Conservation (phyloP, 2,888 invertebrate species). For the Agrotis exclamationis region DNA sequence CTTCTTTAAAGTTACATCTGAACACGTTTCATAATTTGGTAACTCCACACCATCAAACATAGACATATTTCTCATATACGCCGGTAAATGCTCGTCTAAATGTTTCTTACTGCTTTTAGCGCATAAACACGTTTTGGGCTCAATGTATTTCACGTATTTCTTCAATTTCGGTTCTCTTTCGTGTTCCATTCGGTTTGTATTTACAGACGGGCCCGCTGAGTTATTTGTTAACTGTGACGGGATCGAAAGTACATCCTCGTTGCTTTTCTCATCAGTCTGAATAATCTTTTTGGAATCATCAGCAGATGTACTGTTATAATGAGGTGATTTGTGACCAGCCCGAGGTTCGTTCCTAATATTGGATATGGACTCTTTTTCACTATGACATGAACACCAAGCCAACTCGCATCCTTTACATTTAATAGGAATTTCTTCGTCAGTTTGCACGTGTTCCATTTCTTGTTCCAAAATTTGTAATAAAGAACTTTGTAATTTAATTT, state of each 20-base stretch:
- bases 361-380: constrained; percentile 71
- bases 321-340: constrained; percentile 72
- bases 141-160: constrained; percentile 77
- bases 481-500: constrained; percentile 82
- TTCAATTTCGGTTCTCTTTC: constrained; percentile 83
- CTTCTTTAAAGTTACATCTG: constrained; percentile 71
- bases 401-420: constrained; percentile 76
- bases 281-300: constrained; percentile 14
- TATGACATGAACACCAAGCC: constrained; percentile 63
- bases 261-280: neutral
- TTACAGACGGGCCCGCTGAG: neutral
- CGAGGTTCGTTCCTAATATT: constrained; percentile 71
- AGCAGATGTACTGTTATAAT: constrained; percentile 76
- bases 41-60: constrained; percentile 74
- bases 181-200: constrained; percentile 63
- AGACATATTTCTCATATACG: constrained; percentile 83
- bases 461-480: constrained; percentile 81
- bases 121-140: constrained; percentile 77
- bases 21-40: constrained; percentile 80
- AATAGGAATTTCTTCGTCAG: constrained; percentile 61
- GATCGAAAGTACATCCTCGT: too few relatives aligned
- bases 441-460: constrained; percentile 72
- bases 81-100: constrained; percentile 80
- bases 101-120: constrained; percentile 79
- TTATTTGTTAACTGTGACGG: constrained; percentile 18